phyloP scores from a whole-genome alignment of 2,797 vertebrate species.

The Dendrocincla fuliginosa region DNA sequence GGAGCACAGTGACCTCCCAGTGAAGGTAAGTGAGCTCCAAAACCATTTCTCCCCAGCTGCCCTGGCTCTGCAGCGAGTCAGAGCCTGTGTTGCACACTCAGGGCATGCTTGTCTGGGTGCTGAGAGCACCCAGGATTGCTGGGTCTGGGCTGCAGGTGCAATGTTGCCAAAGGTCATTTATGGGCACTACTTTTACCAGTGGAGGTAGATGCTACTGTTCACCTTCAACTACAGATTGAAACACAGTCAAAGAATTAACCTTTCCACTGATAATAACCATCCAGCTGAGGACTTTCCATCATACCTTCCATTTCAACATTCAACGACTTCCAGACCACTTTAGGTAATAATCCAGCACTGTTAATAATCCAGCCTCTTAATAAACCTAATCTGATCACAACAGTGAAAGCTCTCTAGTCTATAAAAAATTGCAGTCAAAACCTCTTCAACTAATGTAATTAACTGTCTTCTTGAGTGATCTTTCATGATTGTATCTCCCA shows the following conservation, averaged over 20 bases:
- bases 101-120: neutral
- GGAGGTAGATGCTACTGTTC: neutral
- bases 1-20: neutral
- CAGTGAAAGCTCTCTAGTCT: neutral
- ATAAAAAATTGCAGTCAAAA: neutral
- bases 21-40: neutral
- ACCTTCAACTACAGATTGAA: neutral
- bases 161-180: neutral
- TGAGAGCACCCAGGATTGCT: neutral
- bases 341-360: neutral
- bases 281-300: neutral
- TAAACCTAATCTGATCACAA: neutral
- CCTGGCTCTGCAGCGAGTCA: accelerated
- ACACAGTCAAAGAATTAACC: neutral
- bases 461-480: neutral
- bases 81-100: neutral
- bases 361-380: neutral
- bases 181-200: neutral
- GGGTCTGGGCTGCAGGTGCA: neutral
- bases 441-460: neutral
- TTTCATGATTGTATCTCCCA: neutral
- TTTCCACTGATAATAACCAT: neutral
- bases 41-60: neutral
- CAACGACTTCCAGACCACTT: neutral
- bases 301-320: neutral